Evolutionary conservation across 2,113 vertebrate genomes (phyloP), one percentile per base, ranked within the genome.

Genomic region (Octodon degus): DNA sequence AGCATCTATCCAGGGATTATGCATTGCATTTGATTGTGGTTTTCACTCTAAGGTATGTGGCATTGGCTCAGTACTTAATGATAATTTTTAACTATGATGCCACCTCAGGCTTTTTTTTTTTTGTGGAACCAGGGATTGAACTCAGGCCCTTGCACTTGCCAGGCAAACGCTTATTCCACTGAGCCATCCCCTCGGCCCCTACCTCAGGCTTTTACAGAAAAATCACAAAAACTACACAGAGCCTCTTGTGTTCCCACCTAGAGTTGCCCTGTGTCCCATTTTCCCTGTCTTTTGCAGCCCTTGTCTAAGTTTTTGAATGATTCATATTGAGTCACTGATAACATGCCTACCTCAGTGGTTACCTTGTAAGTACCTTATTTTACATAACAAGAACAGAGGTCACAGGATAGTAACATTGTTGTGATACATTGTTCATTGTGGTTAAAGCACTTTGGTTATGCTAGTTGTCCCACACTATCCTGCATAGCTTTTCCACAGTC

Each of bases 201-300:
- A 6, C 43, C 43, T 43, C 50, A 50, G 50, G 50, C 50, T 10
- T 50, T n/a, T 80, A 60, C 4, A 27, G 70, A 20, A 30, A 20
- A 65, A 40, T 32, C 30, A 12, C 43, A 53, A 50, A 62, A 58
- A 3, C 25, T n/a, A 58, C 30, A 13, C 22, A 20, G 47, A 76
- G 67, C 58, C 3, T 65, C 43, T 24, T 0, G 12, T 22, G 12
- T 22, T 1, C 40, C 34, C 2, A 8, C 32, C 40, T 32, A 2
- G 25, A 24, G 62, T 25, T 67, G n/a, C 62, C 34, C 32, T 9
- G 19, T 30, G 80, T 55, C 58, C 63, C 5, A 4, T 70, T 37
- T n/a, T 53, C 50, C 24, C 53, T 17, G 76, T 79, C 14, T 40
- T 43, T 63, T 16, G 1, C 12, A 19, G 24, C 17, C 22, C 27